Evolutionary conservation across 2,888 invertebrate species (phyloP).

Genomic region (Drosophila affinis): DNA sequence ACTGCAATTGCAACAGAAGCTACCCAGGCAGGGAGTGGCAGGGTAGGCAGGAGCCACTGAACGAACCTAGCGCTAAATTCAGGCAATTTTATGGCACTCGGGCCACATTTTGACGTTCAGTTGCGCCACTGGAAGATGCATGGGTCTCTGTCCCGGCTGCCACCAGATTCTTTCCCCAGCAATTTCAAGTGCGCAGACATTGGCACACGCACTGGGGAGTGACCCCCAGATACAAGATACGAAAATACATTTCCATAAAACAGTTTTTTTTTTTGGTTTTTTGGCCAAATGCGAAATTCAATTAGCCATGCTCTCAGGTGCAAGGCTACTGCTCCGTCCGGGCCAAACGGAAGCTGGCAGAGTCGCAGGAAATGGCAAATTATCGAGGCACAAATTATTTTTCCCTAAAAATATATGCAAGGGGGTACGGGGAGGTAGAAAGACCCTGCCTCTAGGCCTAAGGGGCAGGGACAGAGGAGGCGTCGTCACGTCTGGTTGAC

Average conservation of each 20-base stretch:
- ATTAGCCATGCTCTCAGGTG: constrained; percentile 67
- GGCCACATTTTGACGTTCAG: constrained; percentile 68
- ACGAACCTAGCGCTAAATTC: constrained; percentile 75
- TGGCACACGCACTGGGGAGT: constrained; percentile 43
- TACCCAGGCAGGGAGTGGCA: constrained; percentile 5
- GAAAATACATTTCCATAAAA: constrained; percentile 29
- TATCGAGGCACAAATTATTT: constrained; percentile 44
- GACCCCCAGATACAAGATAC: not conserved
- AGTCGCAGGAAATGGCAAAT: constrained; percentile 51
- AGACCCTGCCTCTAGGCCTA: not conserved
- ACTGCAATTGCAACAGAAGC: constrained; percentile 40
- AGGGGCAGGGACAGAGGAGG: constrained; percentile 16
- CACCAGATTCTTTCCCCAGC: constrained; percentile 28
- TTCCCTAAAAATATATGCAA: constrained; percentile 27
- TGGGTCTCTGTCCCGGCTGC: constrained; percentile 52
- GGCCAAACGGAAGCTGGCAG: constrained; percentile 36
- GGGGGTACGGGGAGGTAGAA: not conserved
- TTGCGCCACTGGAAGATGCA: constrained; percentile 73
- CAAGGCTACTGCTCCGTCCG: constrained; percentile 28
- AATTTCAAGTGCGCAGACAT: constrained; percentile 70
- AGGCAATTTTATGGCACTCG: constrained; percentile 76
- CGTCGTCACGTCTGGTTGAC: constrained; percentile 71
- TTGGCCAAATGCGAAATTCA: constrained; percentile 62
- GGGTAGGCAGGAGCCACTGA: constrained; percentile 18
- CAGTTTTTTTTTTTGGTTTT: constrained; percentile 19